Conservation (phyloP, 1,140 invertebrate genomes). For the Dermatophagoides farinae region DNA sequence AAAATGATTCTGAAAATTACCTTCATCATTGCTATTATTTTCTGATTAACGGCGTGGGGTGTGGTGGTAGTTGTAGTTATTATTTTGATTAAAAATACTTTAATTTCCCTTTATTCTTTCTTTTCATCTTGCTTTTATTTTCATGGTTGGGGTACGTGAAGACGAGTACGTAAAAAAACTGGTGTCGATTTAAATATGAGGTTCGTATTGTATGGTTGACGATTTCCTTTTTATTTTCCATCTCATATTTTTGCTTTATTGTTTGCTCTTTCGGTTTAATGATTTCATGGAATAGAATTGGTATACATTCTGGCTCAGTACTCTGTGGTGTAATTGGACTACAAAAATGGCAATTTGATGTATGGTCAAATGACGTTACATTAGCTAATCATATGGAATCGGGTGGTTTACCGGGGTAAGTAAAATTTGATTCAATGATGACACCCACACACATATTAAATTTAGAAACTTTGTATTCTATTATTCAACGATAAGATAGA, state of each 20-base stretch:
- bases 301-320: constrained; percentile 41
- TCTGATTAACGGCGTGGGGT: too few relatives aligned
- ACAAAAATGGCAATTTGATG: constrained; percentile 90
- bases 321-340: constrained; percentile 52
- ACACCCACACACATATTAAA: too few relatives aligned
- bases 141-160: not conserved
- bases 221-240: not conserved
- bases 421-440: constrained; percentile 4
- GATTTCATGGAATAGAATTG: constrained; percentile 37
- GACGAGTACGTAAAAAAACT: constrained; percentile 18
- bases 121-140: not conserved
- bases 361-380: constrained; percentile 94
- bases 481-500: too few relatives aligned
- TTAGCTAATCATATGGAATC: constrained; percentile 94
- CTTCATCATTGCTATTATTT: too few relatives aligned
- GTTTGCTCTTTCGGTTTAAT: not conserved
- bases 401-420: constrained; percentile 71
- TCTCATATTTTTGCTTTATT: not conserved
- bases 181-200: constrained; percentile 67
- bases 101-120: not conserved
- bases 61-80: too few relatives aligned
- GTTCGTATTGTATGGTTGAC: not conserved
- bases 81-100: not conserved
- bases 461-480: too few relatives aligned
- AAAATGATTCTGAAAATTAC: too few relatives aligned